These are phyloP conservation scores for Threskiornis aethiopicus DNA, from an alignment of 2,797 vertebrate species.

Conservation along the genomic window DNA sequence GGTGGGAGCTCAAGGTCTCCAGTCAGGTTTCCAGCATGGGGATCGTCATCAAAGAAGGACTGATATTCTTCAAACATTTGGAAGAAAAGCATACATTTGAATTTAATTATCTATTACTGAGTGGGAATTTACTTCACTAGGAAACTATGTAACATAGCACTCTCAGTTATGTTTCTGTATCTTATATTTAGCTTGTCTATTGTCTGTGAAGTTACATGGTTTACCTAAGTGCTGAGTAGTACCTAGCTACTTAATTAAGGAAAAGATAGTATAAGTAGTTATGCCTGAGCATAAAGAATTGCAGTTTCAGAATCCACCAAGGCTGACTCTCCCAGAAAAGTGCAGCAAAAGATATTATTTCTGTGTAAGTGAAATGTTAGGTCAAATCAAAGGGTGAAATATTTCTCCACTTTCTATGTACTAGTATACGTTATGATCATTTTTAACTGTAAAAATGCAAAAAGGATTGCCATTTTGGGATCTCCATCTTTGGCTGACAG, in stretches of 20 bases:
- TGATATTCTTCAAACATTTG: background rate
- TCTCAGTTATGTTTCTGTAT: background rate
- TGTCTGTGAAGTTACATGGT: background rate
- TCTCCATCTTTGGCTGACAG: background rate
- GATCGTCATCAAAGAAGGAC: background rate
- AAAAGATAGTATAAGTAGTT: background rate
- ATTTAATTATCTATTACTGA: background rate
- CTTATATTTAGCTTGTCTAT: background rate
- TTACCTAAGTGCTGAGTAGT: background rate
- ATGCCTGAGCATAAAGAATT: background rate
- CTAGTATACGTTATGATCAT: background rate
- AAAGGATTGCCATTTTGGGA: background rate
- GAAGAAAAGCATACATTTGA: background rate
- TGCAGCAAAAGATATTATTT: background rate
- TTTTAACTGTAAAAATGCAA: background rate
- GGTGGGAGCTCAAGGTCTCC: background rate
- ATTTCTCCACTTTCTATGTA: background rate
- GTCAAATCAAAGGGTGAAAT: background rate
- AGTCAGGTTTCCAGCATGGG: background rate
- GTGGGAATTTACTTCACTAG: background rate
- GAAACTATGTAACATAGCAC: background rate
- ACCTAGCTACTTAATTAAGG: background rate
- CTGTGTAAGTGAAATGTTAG: background rate
- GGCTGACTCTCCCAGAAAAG: background rate
- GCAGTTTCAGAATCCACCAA: background rate